Conservation (phyloP, 2,113 vertebrate genomes). For the Arenaria interpres region DNA sequence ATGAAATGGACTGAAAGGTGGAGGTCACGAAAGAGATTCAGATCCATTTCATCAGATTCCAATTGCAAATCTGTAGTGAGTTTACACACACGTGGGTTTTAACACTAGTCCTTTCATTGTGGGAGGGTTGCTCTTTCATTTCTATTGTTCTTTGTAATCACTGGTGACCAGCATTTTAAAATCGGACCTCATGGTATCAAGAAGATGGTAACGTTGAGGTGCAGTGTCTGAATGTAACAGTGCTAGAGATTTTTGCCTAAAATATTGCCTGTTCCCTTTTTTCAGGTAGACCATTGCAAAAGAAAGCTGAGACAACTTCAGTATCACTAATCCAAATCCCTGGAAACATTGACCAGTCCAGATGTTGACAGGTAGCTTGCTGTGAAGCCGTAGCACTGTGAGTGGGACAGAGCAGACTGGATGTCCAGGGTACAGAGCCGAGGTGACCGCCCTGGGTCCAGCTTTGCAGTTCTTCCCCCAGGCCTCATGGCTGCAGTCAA, state of each 20-base stretch:
- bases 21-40: slow-evolving; percentile 8
- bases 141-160: slow-evolving; percentile 56
- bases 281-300: neutral
- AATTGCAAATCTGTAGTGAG: slow-evolving; percentile 66
- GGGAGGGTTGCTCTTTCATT: slow-evolving; percentile 43
- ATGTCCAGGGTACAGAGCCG: neutral
- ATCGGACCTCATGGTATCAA: slow-evolving; percentile 41
- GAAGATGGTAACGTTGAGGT: slow-evolving; percentile 43
- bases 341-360: neutral
- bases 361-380: neutral
- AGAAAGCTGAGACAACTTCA: slow-evolving; percentile 28
- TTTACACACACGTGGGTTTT: slow-evolving; percentile 69
- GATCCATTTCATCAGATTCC: slow-evolving; percentile 50
- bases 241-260: slow-evolving; percentile 56
- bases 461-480: neutral
- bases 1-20: slow-evolving; percentile 47
- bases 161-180: slow-evolving; percentile 67
- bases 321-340: slow-evolving; percentile 26
- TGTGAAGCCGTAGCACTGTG: neutral
- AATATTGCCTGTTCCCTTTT: slow-evolving; percentile 18
- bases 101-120: slow-evolving; percentile 77
- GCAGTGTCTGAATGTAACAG: slow-evolving; percentile 58
- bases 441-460: neutral
- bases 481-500: neutral
- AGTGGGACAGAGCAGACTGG: neutral